phyloP scores from a whole-genome alignment of 2,888 invertebrate species.

The Stenoptilia bipunctidactyla region DNA sequence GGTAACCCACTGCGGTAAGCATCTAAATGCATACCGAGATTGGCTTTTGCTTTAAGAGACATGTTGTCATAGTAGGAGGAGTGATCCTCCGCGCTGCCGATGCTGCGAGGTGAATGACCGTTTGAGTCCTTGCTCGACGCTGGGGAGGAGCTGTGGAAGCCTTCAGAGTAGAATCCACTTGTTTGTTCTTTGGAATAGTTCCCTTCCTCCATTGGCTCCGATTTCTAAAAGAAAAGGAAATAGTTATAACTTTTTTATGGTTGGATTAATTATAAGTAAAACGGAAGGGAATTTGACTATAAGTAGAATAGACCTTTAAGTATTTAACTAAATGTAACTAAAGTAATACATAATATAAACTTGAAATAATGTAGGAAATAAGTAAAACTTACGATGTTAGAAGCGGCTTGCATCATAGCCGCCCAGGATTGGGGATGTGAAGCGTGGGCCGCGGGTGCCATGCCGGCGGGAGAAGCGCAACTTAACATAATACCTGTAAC shows the following conservation, averaged over 20 bases:
- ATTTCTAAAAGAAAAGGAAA: constrained; percentile 60
- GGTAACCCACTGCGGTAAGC: constrained; percentile 56
- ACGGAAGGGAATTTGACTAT: too few species aligned
- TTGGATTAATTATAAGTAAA: too few species aligned
- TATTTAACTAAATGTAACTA: too few species aligned
- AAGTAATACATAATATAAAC: too few species aligned
- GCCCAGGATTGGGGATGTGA: constrained; percentile 45
- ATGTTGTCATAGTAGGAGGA: constrained; percentile 49
- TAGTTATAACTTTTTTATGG: too few species aligned
- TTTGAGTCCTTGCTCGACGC: constrained; percentile 67
- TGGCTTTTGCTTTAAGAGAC: constrained; percentile 54
- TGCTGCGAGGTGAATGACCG: constrained; percentile 59
- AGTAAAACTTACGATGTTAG: background rate
- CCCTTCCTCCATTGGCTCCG: constrained; percentile 60
- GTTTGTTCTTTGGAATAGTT: constrained; percentile 69
- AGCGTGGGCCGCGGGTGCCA: constrained; percentile 49
- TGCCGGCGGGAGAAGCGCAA: constrained; percentile 57
- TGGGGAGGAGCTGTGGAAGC: constrained; percentile 72
- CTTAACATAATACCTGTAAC: constrained; percentile 47
- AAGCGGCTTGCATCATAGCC: constrained; percentile 31
- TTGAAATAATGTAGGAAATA: too few species aligned
- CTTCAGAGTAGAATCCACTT: constrained; percentile 73
- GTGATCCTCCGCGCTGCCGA: constrained; percentile 49
- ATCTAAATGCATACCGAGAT: constrained; percentile 53
- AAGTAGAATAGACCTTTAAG: too few species aligned